These are phyloP conservation scores for Tenodera sinensis DNA, from an alignment of 2,888 invertebrate genomes.

Conservation along the genomic window DNA sequence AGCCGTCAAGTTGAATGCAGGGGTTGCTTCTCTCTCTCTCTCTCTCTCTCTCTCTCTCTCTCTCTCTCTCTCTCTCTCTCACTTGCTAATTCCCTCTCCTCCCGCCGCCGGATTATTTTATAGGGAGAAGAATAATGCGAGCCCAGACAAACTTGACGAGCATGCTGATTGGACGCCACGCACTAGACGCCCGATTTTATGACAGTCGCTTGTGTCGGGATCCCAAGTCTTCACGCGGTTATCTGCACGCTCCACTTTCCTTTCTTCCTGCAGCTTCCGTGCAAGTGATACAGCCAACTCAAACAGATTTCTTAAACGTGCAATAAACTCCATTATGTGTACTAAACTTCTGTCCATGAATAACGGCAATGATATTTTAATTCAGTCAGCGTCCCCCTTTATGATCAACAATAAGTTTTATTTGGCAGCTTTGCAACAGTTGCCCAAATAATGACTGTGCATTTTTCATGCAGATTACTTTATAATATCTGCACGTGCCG, in stretches of 20 bases:
- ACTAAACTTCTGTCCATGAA: not conserved
- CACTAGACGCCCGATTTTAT: conserved; percentile 4
- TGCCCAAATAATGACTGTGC: not conserved
- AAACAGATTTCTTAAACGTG: not conserved
- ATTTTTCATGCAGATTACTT: not conserved
- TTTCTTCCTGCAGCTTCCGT: not conserved
- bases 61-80: not conserved
- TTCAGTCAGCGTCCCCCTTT: not conserved
- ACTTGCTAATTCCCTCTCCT: not conserved
- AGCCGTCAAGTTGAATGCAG: not conserved
- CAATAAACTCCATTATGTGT: not conserved
- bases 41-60: too few relatives aligned
- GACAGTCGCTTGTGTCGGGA: not conserved
- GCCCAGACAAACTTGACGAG: not conserved
- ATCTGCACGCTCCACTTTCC: not conserved
- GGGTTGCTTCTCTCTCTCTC: not conserved
- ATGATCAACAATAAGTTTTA: not conserved
- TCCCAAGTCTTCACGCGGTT: not conserved
- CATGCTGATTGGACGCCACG: not conserved
- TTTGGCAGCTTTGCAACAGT: not conserved
- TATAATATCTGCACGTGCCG: too few relatives aligned
- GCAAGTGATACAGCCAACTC: not conserved
- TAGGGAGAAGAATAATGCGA: conserved; percentile 14
- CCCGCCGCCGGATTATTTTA: not conserved
- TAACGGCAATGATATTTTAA: not conserved